These are phyloP conservation scores for Drosophila lacicola DNA, from an alignment of 2,888 invertebrate genomes.

Conservation along the genomic window DNA sequence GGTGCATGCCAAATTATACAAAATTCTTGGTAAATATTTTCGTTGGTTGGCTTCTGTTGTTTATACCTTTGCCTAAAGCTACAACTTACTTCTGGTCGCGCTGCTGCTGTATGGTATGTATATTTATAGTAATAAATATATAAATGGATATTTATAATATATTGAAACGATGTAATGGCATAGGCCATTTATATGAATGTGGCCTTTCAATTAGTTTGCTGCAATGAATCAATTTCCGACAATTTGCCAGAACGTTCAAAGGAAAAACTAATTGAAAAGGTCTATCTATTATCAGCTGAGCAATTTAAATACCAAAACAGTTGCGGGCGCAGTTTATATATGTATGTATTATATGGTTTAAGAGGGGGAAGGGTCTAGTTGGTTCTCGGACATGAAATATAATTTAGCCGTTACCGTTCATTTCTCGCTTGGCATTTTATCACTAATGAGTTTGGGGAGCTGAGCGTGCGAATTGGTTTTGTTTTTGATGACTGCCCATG, in stretches of 20 bases:
- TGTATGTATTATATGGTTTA: neutral
- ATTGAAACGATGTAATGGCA: neutral
- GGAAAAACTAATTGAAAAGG: slow-evolving; percentile 29
- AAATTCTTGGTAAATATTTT: slow-evolving; percentile 53
- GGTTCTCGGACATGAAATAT: slow-evolving; percentile 34
- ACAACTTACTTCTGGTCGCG: neutral
- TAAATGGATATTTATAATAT: neutral
- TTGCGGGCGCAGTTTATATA: neutral
- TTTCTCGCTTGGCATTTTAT: slow-evolving; percentile 45
- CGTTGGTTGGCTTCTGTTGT: slow-evolving; percentile 2
- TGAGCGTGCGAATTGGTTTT: slow-evolving; percentile 65
- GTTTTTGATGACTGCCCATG: slow-evolving; percentile 64
- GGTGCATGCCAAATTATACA: slow-evolving; percentile 25
- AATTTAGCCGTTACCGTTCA: slow-evolving; percentile 56
- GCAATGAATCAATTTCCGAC: slow-evolving; percentile 22
- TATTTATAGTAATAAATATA: too few species aligned
- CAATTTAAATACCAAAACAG: slow-evolving; percentile 48
- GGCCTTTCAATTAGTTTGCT: slow-evolving; percentile 30
- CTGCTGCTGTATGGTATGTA: neutral
- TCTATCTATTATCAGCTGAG: slow-evolving; percentile 35
- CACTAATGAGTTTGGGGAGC: slow-evolving; percentile 64
- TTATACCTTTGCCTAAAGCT: slow-evolving; percentile 12
- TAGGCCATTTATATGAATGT: slow-evolving; percentile 11
- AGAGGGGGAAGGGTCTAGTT: neutral
- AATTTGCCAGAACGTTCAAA: slow-evolving; percentile 19